Evolutionary conservation across 1,140 invertebrate species (phyloP).

Genomic region (Hypsibius dujardini): DNA sequence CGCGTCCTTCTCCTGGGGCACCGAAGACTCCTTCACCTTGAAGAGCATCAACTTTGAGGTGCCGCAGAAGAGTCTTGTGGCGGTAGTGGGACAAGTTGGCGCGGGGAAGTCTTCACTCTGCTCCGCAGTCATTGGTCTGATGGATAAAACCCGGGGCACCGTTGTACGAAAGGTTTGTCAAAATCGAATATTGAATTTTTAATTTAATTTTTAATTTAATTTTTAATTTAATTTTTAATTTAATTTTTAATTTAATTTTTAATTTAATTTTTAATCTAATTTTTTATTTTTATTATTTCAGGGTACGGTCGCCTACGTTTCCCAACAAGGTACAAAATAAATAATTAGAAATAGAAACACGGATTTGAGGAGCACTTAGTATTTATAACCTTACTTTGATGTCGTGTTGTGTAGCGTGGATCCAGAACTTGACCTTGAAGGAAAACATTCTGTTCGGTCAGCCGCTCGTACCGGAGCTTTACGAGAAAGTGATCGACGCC

Average conservation of each 20-base stretch:
- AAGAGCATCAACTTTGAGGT: constrained; percentile 25
- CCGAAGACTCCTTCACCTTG: constrained; percentile 21
- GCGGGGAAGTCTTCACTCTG: constrained; percentile 41
- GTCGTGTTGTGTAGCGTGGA: constrained; percentile 36
- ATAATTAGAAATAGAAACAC: neutral
- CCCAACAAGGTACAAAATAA: constrained; percentile 39
- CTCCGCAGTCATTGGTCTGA: constrained; percentile 38
- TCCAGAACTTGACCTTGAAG: constrained; percentile 37
- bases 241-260: too few relatives aligned
- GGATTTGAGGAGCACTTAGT: neutral
- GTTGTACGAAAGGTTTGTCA: constrained; percentile 14
- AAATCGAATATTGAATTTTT: too few relatives aligned
- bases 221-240: neutral
- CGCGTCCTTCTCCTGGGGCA: constrained; percentile 21
- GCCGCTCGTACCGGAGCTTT: constrained; percentile 27
- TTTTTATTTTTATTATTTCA: constrained; percentile 28
- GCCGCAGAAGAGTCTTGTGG: constrained; percentile 40
- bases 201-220: too few relatives aligned
- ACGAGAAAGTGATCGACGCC: constrained; percentile 25
- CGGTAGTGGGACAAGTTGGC: constrained; percentile 37
- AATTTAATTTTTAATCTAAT: too few relatives aligned
- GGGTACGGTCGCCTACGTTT: constrained; percentile 65
- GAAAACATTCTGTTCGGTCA: constrained; percentile 45
- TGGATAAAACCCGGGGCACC: constrained; percentile 31
- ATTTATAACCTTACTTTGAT: neutral